Evolutionary conservation across 1,140 invertebrate genomes (phyloP), one percentile per base, ranked within the genome.

Genomic region (Zelostemma sp.): DNA sequence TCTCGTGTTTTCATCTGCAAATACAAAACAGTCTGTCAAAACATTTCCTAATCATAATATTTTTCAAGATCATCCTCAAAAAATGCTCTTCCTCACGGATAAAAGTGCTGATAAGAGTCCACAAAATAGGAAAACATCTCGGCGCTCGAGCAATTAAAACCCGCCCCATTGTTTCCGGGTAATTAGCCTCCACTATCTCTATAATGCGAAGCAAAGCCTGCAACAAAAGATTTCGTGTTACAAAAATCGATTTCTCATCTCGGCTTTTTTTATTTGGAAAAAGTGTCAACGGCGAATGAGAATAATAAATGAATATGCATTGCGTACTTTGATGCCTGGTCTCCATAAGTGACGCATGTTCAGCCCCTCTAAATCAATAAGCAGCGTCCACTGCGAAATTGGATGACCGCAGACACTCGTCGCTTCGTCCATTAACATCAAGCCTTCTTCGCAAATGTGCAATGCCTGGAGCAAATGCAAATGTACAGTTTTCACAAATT

Each of bases 301-400:
- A 25, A 25, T 25, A 8, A 8, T 25, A 25, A 25, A 25, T 25
- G 3, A 25, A 4, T 25, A 25, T 25, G 21, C 21, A 19, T 16
- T 45, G 9, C 46, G 35, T 80, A 88, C 86, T 77, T 93, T 92
- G 58, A 98, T 93, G 16, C 95, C 96, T 5, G 96, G 96, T 72
- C 96, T 86, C 96, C 96, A 98, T 40, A 98, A 87, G 86, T 98
- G 96, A 16, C 96, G 88, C 95, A 98, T 97, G 80, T 96, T 97
- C 38, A 98, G 86, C 0, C 96, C 96, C 84, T 98, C 96, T 60
- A 98, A 86, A 86, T 98, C 97, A 31, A 98, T 93, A 48, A 98
- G 88, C 48, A 97, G 87, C 50, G 94, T 93, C 95, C 96, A 98
- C 28, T 93, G 92, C 28, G 93, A 92, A 16, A 97, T 89, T 12